Evolutionary conservation across 2,113 vertebrate genomes (phyloP).

Genomic region (Himantopus leucocephalus): DNA sequence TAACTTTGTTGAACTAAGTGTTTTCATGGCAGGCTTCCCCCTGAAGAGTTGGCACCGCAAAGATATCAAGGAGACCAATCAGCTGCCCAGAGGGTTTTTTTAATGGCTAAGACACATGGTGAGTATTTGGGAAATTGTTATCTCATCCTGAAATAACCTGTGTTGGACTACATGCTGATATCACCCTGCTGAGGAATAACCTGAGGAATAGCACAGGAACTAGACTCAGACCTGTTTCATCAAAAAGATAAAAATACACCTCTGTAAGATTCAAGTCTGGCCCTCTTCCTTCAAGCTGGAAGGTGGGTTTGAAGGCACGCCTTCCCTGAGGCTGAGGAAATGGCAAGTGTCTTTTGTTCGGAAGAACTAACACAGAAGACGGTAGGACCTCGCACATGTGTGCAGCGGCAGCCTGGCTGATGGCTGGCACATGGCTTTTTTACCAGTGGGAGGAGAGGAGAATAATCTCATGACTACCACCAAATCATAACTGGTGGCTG

Average conservation of each 20-base stretch:
- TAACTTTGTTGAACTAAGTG: background rate
- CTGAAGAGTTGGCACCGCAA: background rate
- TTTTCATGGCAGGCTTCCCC: background rate
- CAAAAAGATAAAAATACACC: background rate
- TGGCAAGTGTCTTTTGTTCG: fast-evolving
- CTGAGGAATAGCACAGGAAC: background rate
- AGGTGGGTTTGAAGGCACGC: background rate
- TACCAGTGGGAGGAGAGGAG: background rate
- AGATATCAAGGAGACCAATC: background rate
- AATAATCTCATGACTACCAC: background rate
- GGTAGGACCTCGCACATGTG: fast-evolving
- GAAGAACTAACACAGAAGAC: background rate
- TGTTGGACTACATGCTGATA: background rate
- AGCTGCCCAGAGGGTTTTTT: background rate
- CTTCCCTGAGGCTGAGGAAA: background rate
- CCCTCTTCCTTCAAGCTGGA: background rate
- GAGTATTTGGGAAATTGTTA: background rate
- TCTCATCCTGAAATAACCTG: background rate
- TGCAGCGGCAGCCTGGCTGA: background rate
- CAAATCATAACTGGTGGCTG: background rate
- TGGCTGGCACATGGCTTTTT: fast-evolving
- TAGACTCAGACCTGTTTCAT: background rate
- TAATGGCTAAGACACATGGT: background rate
- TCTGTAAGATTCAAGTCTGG: background rate
- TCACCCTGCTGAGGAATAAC: background rate